phyloP scores from a whole-genome alignment of 35 echinoderm and acorn worm genomes.

The Apostichopus californicus region DNA sequence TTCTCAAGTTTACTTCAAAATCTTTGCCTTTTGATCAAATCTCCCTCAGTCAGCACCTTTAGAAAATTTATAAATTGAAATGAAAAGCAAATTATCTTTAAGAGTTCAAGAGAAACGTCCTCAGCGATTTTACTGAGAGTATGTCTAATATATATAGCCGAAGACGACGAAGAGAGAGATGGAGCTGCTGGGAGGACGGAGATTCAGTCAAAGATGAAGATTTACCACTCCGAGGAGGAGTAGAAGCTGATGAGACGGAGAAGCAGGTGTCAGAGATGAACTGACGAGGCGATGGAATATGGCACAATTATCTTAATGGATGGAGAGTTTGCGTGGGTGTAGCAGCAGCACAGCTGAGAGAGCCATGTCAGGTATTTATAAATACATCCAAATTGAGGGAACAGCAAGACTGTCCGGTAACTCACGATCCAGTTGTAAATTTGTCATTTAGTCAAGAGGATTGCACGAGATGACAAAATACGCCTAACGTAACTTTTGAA shows the following conservation, averaged over 20 bases:
- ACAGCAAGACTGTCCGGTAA: neutral
- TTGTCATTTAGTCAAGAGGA: neutral
- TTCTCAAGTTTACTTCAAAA: too few species aligned
- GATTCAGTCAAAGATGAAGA: neutral
- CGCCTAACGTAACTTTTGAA: too few species aligned
- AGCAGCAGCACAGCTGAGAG: neutral
- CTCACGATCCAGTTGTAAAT: neutral
- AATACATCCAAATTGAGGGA: neutral
- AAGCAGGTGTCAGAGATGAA: neutral
- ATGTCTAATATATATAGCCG: too few species aligned
- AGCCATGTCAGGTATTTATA: neutral
- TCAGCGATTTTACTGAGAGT: too few species aligned
- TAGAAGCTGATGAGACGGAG: neutral
- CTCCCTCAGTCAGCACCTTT: too few species aligned
- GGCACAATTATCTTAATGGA: conserved; percentile 9
- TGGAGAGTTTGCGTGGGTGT: neutral
- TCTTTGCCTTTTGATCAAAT: too few species aligned
- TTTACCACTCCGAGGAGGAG: neutral
- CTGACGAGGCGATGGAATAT: neutral
- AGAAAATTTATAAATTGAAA: too few species aligned
- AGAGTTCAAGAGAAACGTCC: neutral
- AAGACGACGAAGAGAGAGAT: neutral
- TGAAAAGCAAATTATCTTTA: too few species aligned
- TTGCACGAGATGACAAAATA: too few species aligned
- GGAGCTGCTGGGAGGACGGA: neutral